These are phyloP conservation scores for Sebastes umbrosus DNA, from an alignment of 2,797 vertebrate genomes.

Conservation along the genomic window DNA sequence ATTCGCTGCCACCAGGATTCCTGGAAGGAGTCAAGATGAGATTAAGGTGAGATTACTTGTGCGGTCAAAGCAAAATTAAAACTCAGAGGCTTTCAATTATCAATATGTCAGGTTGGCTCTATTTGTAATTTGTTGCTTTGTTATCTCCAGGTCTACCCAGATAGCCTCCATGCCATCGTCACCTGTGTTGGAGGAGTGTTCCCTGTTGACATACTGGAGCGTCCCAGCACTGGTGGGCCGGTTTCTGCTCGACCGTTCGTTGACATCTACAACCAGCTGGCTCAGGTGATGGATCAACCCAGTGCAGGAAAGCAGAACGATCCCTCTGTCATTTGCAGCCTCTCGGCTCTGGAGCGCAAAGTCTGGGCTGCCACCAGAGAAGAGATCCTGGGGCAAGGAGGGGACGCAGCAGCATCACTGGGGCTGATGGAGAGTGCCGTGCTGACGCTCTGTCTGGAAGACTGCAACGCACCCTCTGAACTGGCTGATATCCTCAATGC, in stretches of 20 bases:
- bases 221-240: constrained; percentile 48
- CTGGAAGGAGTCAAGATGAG: constrained; percentile 77
- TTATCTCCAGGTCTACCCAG: constrained; percentile 77
- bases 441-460: constrained; percentile 79
- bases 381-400: constrained; percentile 69
- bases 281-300: constrained; percentile 63
- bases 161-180: constrained; percentile 82
- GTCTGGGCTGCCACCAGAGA: constrained; percentile 77
- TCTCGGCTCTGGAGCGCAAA: constrained; percentile 78
- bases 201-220: constrained; percentile 77
- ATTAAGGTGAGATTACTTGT: constrained; percentile 74
- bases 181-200: constrained; percentile 78
- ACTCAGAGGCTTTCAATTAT: background rate
- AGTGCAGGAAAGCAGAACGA: constrained; percentile 47
- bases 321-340: constrained; percentile 71
- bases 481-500: constrained; percentile 78
- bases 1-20: constrained; percentile 80
- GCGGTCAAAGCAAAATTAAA: background rate
- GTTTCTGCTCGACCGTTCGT: constrained; percentile 66
- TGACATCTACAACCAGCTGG: constrained; percentile 79
- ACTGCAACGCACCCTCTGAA: constrained; percentile 66
- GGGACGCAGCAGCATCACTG: constrained; percentile 68
- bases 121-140: background rate
- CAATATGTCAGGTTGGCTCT: background rate
- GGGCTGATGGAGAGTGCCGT: constrained; percentile 82